Evolutionary conservation across 2,888 invertebrate species (phyloP), one percentile per base, ranked within the genome.

Genomic region (Lithophane semibrunnea): DNA sequence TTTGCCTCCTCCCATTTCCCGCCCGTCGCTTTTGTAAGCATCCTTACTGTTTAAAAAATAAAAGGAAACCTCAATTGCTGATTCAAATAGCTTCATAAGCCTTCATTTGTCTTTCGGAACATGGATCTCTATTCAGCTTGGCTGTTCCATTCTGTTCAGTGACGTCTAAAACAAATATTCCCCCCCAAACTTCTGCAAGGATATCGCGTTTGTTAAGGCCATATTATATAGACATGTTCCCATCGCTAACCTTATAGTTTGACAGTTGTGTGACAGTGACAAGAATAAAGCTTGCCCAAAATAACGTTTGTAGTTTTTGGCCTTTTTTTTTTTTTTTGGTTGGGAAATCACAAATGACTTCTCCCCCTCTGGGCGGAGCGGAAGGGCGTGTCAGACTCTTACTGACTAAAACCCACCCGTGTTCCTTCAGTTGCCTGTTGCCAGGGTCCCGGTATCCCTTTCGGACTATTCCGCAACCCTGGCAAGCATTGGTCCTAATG

Each of bases 41-140:
- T 73, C 60, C 70, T 77, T 83, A 67, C 73, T 83, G 83, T 83
- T 82, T 66, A 66, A 83, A 82, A 83, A 77, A 85, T 72, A 73
- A 86, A 83, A 77, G 66, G 24, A 64, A 82, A 60, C 72, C 83
- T 73, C 83, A 73, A 86, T 86, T 83, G 83, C 78, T 61, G 67
- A 83, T 86, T 86, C 69, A 70, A 82, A 83, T 83, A 70, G 70
- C 70, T 83, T 70, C 69, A 73, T 86, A 77, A 83, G 86, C 77
- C 77, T 82, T 82, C 73, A 72, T 85, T 86, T 86, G 82, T 77
- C 54, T 75, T 72, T 49, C 37, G 21, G 13, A 69, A 71, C 80
- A 68, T 68, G 66, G 66, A 47, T 65, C 73, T 82, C 69, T 67
- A 76, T 85, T 82, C 29, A 72, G 72, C 24, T 82, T 82, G 18